Base-by-base conservation (phyloP, 1,140 invertebrate species). In the Calosoma granatense region DNA sequence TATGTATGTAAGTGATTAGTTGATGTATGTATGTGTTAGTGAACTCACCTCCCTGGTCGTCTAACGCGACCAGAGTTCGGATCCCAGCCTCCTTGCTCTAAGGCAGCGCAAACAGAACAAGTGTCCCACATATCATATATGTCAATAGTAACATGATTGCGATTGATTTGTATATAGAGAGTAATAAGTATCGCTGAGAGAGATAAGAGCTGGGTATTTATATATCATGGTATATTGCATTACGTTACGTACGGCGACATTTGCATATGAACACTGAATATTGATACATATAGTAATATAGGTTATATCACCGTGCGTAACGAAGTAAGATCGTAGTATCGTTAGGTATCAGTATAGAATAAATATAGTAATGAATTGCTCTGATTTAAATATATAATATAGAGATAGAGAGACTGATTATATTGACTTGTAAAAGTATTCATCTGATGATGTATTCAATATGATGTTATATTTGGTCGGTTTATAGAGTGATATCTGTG, bases 31-130 rank as follows among this genome's bases (percentile, higher is more conserved):
- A 17, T 4, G 41, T 47, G 41, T 47, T 47, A 9, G 63, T 66
- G 75, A 77, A 91, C 88, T 92, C 87, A 97, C 94, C 94, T 92
- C 93, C 94, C 87, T 97, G 94, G 85, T 96, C 92, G 81, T 97
- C 94, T 80, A 97, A 86, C 81, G 94, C 94, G 79, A 97, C 93
- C 84, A 97, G 86, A 81, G 93, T 97, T 76, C 93, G 92, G 82
- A 97, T 95, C 78, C 94, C 95, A 76, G 94, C 94, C 84, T 98
- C 95, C 87, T 98, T 98, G 85, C 94, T 96, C 93, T 97, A 86
- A 75, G 81, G 80, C 78, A 84, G 83, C 82, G 78, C 80, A 79
- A 81, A 78, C 76, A 81, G 76, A 84, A 85, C 81, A 81, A 82
- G 78, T 78, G 78, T 74, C 76, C 75, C 72, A 78, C 72, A 77